Evolutionary conservation across 1,140 invertebrate species (phyloP).

Genomic region (Lamellibrachia luymesi): DNA sequence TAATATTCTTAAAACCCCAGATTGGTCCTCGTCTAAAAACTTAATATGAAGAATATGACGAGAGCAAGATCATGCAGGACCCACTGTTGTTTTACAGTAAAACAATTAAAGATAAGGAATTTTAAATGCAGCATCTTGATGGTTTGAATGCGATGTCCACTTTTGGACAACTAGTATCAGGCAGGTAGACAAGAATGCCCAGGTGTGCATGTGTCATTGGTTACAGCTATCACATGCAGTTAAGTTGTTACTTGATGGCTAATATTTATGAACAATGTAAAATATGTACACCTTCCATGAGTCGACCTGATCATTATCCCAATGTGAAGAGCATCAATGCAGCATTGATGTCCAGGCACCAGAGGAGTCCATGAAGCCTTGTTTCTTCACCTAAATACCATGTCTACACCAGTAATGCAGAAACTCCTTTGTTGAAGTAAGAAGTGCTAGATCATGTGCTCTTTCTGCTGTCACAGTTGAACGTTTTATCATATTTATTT

Average conservation of each 20-base stretch:
- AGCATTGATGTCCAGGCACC: not conserved
- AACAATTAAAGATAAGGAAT: not conserved
- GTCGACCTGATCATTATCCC: not conserved
- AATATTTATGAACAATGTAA: not conserved
- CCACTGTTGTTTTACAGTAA: not conserved
- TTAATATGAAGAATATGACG: not conserved
- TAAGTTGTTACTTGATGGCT: not conserved
- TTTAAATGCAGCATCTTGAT: not conserved
- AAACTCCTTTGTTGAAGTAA: not conserved
- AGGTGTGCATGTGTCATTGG: not conserved
- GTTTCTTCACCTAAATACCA: not conserved
- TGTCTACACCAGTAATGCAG: not conserved
- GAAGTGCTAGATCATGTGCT: not conserved
- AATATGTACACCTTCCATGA: not conserved
- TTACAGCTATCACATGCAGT: not conserved
- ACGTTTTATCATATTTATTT: not conserved
- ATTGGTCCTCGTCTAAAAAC: not conserved
- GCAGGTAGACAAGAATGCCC: too few relatives aligned
- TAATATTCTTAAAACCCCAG: not conserved
- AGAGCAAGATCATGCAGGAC: not conserved
- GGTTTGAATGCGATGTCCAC: not conserved
- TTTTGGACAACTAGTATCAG: not conserved
- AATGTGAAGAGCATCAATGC: not conserved
- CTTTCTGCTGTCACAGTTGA: not conserved
- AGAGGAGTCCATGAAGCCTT: not conserved